Conservation (phyloP, 2,797 vertebrate species). For the Danio choprae region DNA sequence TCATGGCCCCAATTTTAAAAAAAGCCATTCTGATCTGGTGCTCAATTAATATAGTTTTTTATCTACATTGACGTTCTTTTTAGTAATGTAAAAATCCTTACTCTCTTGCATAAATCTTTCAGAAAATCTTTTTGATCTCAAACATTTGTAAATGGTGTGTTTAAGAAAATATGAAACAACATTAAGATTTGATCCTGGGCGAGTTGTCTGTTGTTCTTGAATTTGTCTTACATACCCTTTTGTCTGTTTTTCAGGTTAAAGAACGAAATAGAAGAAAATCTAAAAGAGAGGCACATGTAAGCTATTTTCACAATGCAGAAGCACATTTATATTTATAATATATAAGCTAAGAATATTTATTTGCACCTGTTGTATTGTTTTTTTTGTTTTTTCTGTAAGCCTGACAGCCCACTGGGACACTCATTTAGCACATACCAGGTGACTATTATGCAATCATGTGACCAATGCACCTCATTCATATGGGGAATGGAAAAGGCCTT, state of each 20-base stretch:
- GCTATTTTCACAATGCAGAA: conserved; percentile 59
- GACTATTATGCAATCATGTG: conserved; percentile 94
- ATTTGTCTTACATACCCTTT: not conserved
- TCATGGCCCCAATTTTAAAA: no score
- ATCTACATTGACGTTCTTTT: no score
- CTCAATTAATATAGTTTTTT: no score
- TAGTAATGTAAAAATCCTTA: no score
- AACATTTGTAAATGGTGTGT: not conserved
- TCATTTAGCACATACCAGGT: conserved; percentile 93
- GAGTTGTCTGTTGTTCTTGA: conserved; percentile 11
- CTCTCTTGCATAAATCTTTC: no score
- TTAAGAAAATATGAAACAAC: not conserved
- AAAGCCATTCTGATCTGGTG: no score
- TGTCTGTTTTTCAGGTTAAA: conserved; percentile 68
- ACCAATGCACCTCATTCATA: conserved; percentile 92
- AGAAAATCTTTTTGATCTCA: no score
- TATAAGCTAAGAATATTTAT: conserved; percentile 6
- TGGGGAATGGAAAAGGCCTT: conserved; percentile 98
- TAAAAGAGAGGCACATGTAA: conserved; percentile 88
- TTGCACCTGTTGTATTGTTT: not conserved
- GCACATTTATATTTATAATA: not conserved
- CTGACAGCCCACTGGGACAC: conserved; percentile 87
- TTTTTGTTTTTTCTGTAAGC: conserved; percentile 66
- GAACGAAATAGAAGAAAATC: conserved; percentile 86
- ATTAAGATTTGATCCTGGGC: not conserved